These are phyloP conservation scores for Glaucomys volans DNA, from an alignment of 2,113 vertebrate genomes.

Conservation along the genomic window DNA sequence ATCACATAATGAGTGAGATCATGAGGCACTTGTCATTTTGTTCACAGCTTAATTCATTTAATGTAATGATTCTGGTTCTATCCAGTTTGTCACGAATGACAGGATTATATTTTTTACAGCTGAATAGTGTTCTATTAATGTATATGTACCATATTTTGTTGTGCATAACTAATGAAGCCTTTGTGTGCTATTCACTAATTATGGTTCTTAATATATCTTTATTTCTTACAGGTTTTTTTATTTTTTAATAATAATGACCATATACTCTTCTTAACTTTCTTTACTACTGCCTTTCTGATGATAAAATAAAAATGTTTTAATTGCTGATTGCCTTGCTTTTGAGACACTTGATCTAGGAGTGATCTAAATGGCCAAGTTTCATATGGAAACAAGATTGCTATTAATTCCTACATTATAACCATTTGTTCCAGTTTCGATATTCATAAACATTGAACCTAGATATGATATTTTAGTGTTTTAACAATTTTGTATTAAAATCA, in stretches of 20 bases:
- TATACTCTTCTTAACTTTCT: background rate
- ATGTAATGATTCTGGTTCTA: background rate
- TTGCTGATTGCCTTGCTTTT: background rate
- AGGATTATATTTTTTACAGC: background rate
- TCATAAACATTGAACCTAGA: background rate
- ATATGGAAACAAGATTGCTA: slow-evolving; percentile 2
- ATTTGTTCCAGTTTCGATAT: background rate
- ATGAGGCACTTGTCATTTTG: background rate
- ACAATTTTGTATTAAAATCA: background rate
- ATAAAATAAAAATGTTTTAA: slow-evolving; percentile 14
- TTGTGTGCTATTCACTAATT: background rate
- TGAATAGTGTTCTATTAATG: background rate
- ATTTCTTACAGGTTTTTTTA: slow-evolving; percentile 33
- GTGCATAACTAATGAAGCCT: background rate
- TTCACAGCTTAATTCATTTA: background rate
- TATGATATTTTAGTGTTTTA: slow-evolving; percentile 26
- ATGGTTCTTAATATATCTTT: background rate
- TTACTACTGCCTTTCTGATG: background rate
- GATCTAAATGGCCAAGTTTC: background rate
- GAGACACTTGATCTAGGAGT: background rate
- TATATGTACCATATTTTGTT: background rate
- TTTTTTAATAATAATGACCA: background rate
- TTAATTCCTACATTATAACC: background rate
- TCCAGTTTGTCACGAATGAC: background rate
- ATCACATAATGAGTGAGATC: background rate